Evolutionary conservation across 2,888 invertebrate genomes (phyloP).

Genomic region (Nipponacmea schrenckii): DNA sequence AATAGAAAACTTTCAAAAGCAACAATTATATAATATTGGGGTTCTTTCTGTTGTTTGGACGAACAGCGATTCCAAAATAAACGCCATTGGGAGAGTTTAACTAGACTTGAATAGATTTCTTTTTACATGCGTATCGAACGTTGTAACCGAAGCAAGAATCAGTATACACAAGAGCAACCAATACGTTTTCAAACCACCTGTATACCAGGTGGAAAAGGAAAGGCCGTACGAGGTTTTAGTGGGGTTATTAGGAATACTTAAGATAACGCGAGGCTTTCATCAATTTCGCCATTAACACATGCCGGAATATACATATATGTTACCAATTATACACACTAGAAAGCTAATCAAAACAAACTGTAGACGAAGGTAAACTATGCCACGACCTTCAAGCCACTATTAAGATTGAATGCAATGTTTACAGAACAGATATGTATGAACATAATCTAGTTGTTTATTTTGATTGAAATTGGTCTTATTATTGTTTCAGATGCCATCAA

Average conservation of each 20-base stretch:
- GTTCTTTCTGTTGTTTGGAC: not conserved
- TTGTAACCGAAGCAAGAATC: not conserved
- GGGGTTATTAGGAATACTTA: conserved; percentile 1
- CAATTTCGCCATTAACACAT: not conserved
- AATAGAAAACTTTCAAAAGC: too few relatives aligned
- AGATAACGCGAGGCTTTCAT: not conserved
- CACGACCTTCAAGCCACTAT: not conserved
- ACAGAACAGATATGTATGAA: not conserved
- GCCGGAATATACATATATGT: not conserved
- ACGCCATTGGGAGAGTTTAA: not conserved
- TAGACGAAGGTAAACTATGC: not conserved
- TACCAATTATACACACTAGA: not conserved
- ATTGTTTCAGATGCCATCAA: too few relatives aligned
- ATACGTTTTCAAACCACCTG: not conserved
- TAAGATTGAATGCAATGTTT: too few relatives aligned
- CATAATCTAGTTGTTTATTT: not conserved
- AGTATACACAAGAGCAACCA: not conserved
- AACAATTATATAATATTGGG: too few relatives aligned
- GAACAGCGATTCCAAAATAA: not conserved
- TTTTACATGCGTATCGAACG: not conserved
- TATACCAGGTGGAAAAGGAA: not conserved
- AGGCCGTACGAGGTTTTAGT: not conserved
- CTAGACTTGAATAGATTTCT: not conserved
- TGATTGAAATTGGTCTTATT: not conserved
- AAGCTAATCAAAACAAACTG: not conserved